phyloP scores from a whole-genome alignment of 2,113 vertebrate genomes.

The Sus scrofa region T2T-Sscrofa CM000824.6:167247001-167247500 shows the following conservation, averaged over 20 bases:
- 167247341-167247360: too few species aligned
- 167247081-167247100: not conserved
- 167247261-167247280: not conserved
- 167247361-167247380: too few species aligned
- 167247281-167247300: not conserved
- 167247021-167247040: too few species aligned
- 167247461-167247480: too few species aligned
- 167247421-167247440: too few species aligned
- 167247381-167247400: too few species aligned
- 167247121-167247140: not conserved
- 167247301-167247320: not conserved
- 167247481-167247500: too few species aligned
- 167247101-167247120: not conserved
- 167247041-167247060: not conserved
- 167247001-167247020: not conserved
- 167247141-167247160: not conserved
- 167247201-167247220: not conserved
- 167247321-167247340: too few species aligned
- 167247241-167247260: not conserved
- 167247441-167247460: too few species aligned
- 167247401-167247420: too few species aligned
- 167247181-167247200: not conserved
- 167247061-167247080: not conserved
- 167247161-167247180: not conserved
- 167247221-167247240: not conserved